Base-by-base conservation (phyloP, 2,888 invertebrate genomes). In the Monochamus alternatus region DNA sequence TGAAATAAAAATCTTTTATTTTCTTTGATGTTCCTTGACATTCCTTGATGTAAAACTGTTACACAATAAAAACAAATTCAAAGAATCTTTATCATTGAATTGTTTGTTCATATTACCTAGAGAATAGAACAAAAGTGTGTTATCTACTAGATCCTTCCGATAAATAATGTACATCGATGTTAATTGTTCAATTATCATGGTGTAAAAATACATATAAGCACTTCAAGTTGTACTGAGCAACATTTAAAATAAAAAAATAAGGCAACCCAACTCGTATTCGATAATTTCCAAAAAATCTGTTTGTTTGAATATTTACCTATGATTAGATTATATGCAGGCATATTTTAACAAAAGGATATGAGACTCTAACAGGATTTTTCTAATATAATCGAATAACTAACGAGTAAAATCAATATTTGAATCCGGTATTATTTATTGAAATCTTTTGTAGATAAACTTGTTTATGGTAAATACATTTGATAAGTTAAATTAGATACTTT, bases 291-390 rank as follows among this genome's bases (percentile, higher is more conserved):
- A 38, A 47, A 47, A 12, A 9, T 47, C 12, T 32, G 38, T 63
- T 63, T 43, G 43, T 63, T 63, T 63, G 7, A 63, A 43, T 63
- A 43, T 43, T 43, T 60, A 31, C 12, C 12, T 32, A 10, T 31
- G 32, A 60, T 31, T 12, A 47, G 47, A 47, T 47, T 47, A 47
- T 47, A 38, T 2, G 0, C 7, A 7, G 38, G 2, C 1, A 38
- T 38, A 38, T 38, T 38, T 38, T 4, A 7, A 38, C 4, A 38
- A 7, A 38, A 38, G 38, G 4, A 38, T 38, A 7, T 38, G 5
- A 38, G 38, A 38, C 7, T 38, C 5, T 5, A 38, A 38, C 2
- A 38, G 38, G 4, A 7, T 38, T 38, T 38, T 38, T 38, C 38
- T 2, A 7, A 38, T 38, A 38, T 38, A 38, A 38, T 38, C 7